Percentiles rank a stretch among this genome's conserved stretches.
These are phyloP conservation scores for Holcopasites calliopsidis DNA, from an alignment of 1,140 invertebrate species.

Conservation along the genomic window DNA sequence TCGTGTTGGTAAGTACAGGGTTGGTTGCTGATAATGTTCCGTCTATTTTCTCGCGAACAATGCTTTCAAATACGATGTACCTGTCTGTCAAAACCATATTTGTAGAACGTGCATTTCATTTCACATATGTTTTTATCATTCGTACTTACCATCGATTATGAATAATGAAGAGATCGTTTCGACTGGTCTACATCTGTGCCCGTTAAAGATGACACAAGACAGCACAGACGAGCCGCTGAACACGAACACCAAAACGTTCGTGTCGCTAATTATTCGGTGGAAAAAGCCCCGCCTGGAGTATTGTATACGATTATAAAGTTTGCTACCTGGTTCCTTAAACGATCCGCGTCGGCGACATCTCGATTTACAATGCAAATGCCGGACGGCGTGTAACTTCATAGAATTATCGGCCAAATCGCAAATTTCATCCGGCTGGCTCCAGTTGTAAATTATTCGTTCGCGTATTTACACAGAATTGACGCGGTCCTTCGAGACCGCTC, in stretches of 20 bases:
- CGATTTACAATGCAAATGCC: constrained; percentile 58
- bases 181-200: background rate
- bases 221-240: background rate
- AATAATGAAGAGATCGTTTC: constrained; percentile 12
- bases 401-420: constrained; percentile 54
- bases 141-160: too few species aligned
- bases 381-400: constrained; percentile 35
- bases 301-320: constrained; percentile 47
- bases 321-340: constrained; percentile 34
- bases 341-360: constrained; percentile 26
- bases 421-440: constrained; percentile 35
- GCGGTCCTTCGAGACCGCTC: constrained; percentile 28
- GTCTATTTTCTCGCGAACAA: background rate
- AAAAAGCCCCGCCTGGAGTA: constrained; percentile 34
- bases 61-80: background rate
- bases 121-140: too few species aligned
- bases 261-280: constrained; percentile 31
- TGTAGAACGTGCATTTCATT: too few species aligned
- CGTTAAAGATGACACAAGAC: background rate
- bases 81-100: too few species aligned
- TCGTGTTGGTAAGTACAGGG: constrained; percentile 69
- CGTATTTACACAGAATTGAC: constrained; percentile 49
- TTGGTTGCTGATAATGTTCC: background rate
- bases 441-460: constrained; percentile 39
- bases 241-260: background rate